Evolutionary conservation across 1,140 invertebrate genomes (phyloP).

Genomic region (Brachionus rotundiformis): DNA sequence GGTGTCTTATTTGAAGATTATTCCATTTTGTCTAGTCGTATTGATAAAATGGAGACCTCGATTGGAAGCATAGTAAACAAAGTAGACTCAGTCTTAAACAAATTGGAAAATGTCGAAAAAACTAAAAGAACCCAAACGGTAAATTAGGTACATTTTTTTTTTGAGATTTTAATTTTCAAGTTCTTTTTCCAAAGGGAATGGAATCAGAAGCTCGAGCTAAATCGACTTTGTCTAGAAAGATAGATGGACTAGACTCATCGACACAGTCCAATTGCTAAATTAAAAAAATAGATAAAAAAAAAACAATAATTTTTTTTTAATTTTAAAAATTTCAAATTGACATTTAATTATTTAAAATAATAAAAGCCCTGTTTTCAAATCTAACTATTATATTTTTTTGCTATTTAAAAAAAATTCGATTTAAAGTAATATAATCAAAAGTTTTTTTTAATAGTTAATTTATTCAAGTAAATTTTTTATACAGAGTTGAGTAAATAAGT

Average conservation of each 20-base stretch:
- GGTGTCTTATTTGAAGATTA: conserved; percentile 55
- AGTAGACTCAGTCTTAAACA: conserved; percentile 67
- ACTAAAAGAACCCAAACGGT: conserved; percentile 58
- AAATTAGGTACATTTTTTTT: neutral
- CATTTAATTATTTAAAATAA: neutral
- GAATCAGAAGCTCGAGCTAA: neutral
- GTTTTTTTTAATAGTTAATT: neutral
- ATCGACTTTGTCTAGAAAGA: neutral
- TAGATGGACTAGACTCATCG: neutral
- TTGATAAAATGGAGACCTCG: conserved; percentile 65
- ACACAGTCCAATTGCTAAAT: conserved; percentile 13
- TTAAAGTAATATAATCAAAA: neutral
- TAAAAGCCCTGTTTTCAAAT: conserved; percentile 31
- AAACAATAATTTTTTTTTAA: too few species aligned
- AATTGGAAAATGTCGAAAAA: conserved; percentile 68
- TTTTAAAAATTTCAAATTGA: neutral
- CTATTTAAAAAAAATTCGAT: neutral
- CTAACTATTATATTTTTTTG: neutral
- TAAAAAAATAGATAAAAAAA: neutral
- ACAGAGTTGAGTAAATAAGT: too few species aligned
- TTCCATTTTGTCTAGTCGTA: conserved; percentile 60
- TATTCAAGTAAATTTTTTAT: too few species aligned
- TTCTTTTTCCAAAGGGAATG: neutral
- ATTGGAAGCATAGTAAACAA: conserved; percentile 65
- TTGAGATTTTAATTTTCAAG: neutral